Evolutionary conservation across 2,797 vertebrate species (phyloP).

Genomic region (Gymnoscopelus braueri): DNA sequence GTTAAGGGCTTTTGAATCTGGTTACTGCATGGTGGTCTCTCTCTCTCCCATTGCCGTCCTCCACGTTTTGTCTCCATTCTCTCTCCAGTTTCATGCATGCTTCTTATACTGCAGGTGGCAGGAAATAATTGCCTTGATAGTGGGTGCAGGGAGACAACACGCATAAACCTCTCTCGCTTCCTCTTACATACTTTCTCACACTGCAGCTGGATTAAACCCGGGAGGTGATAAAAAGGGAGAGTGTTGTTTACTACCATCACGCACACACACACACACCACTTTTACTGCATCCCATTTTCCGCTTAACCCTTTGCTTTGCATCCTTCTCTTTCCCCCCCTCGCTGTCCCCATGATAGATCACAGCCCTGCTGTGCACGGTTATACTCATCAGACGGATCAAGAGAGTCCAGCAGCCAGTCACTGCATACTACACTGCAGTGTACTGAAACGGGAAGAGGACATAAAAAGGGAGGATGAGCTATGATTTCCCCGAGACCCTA

Average conservation of each 20-base stretch:
- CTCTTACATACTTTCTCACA: not conserved
- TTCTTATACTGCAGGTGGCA: not conserved
- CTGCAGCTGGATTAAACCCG: constrained; percentile 16
- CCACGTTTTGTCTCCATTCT: too few relatives aligned
- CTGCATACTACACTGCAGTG: constrained; percentile 16
- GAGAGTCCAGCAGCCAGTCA: constrained; percentile 5
- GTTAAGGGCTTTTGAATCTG: not conserved
- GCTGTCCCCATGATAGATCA: constrained; percentile 57
- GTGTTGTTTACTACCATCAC: not conserved
- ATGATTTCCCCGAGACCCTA: too few relatives aligned
- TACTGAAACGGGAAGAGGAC: constrained; percentile 41
- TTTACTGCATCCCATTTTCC: constrained; percentile 8
- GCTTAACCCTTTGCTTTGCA: constrained; percentile 28
- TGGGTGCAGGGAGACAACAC: too few relatives aligned
- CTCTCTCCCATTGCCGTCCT: not conserved
- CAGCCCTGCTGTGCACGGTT: constrained; percentile 48
- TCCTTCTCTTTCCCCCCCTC: constrained; percentile 8
- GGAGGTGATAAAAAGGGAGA: not conserved
- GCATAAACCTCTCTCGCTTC: too few relatives aligned
- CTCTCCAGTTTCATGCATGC: not conserved
- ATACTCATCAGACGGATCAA: constrained; percentile 60
- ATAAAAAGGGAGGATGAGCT: too few relatives aligned
- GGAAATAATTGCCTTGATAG: too few relatives aligned
- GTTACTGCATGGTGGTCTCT: not conserved
- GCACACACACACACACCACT: not conserved